Conservation (phyloP, 2,888 invertebrate genomes). For the Mythimna ferrago region DNA sequence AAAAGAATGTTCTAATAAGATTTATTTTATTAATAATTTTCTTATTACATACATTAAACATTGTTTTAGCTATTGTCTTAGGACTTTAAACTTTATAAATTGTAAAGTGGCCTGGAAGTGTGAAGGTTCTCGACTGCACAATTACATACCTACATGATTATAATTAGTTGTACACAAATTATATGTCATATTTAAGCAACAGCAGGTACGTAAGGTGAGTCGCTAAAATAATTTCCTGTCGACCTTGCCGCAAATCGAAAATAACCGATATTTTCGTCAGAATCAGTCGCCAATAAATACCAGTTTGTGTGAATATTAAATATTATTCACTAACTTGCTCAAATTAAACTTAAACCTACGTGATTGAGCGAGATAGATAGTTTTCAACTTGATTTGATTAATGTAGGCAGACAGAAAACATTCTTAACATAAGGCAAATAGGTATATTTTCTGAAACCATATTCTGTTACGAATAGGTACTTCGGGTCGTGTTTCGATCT, state of each 20-base stretch:
- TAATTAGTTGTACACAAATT: background rate
- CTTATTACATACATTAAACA: too few relatives aligned
- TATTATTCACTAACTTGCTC: background rate
- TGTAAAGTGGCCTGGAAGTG: too few relatives aligned
- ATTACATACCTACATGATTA: background rate
- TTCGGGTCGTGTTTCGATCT: too few relatives aligned
- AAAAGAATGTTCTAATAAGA: too few relatives aligned
- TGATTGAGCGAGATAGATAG: background rate
- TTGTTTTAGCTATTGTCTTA: too few relatives aligned
- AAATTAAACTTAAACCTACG: background rate
- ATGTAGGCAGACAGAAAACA: background rate
- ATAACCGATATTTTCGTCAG: slow-evolving; percentile 2
- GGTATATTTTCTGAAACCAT: background rate
- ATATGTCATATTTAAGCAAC: background rate
- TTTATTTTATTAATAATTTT: too few relatives aligned
- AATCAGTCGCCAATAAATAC: background rate
- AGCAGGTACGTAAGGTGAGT: background rate
- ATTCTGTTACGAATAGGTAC: background rate
- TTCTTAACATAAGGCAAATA: background rate
- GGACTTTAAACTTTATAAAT: too few relatives aligned
- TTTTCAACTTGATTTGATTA: background rate
- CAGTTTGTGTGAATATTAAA: background rate
- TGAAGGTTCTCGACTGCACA: background rate
- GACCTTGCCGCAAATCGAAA: background rate
- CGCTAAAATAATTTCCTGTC: slow-evolving; percentile 2